Base-by-base conservation (phyloP, 2,113 vertebrate species). In the Tragulus kanchil region DNA sequence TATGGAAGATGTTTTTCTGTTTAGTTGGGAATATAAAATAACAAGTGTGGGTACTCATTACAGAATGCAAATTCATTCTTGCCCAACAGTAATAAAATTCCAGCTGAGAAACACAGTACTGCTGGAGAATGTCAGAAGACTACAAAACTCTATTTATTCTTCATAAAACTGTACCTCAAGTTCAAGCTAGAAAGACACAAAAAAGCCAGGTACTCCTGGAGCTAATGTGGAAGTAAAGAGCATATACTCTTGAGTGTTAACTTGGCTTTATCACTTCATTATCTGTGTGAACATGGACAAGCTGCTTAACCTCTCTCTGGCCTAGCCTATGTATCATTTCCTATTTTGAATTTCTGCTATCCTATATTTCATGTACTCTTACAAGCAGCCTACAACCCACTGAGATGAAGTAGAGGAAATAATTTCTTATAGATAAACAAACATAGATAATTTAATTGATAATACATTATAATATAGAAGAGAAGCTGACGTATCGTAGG, bases 391-490 rank as follows among this genome's bases (percentile, higher is more conserved):
- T 69, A 81, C 62, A 88, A 52, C 42, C 45, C 16, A 59, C 23
- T 61, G 75, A 52, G 62, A 61, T 71, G 54, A 36, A 42, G 28
- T 79, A 25, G 62, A 64, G 42, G 61, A 28, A 64, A 31, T 54
- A 50, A 88, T 79, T 81, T 77, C 87, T 78, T 79, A 59, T 12
- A 85, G 67, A 65, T 65, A 90, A 26, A n/a, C 21, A 79, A 86
- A 50, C n/a, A 64, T 77, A 75, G 59, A 62, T 93, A 77, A 85
- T 84, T 64, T 94, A 58, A 90, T 31, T 64, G 79, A 90, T 84
- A 90, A 78, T 78, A 67, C 17, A 64, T 85, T 42, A 31, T 65
- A 85, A 58, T 31, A 59, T 82, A 71, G 62, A 85, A 83, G n/a
- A 56, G 58, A 94, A 59, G 28, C 48, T 90, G 77, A 95, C 14